phyloP scores from a whole-genome alignment of 2,797 vertebrate genomes.

The Coracias cyanogaster region DNA sequence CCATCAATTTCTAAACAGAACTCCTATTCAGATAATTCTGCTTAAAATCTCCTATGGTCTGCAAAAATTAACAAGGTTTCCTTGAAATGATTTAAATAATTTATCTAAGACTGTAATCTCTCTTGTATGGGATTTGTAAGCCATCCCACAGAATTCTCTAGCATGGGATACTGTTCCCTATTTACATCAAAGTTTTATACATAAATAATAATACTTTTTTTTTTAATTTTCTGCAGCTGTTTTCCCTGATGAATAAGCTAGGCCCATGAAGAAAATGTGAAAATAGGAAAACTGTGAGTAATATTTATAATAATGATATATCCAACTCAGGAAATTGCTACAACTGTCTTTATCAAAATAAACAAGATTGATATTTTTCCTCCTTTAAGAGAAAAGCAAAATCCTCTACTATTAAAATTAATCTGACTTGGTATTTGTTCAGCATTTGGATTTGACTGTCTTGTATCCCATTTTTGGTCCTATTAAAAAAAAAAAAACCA shows the following conservation, averaged over 20 bases:
- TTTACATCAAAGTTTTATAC: slow-evolving; percentile 69
- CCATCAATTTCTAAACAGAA: slow-evolving; percentile 54
- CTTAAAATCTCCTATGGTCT: slow-evolving; percentile 31
- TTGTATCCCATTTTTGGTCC: slow-evolving; percentile 40
- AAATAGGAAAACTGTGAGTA: slow-evolving; percentile 67
- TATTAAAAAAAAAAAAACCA: not conserved
- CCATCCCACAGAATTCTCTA: slow-evolving; percentile 46
- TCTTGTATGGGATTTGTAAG: slow-evolving; percentile 58
- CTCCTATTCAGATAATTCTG: slow-evolving; percentile 31
- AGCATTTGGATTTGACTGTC: slow-evolving; percentile 55
- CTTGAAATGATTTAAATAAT: slow-evolving; percentile 54
- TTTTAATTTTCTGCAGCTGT: slow-evolving; percentile 71
- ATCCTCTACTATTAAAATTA: slow-evolving; percentile 46
- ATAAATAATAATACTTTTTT: slow-evolving; percentile 38
- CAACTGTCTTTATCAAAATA: slow-evolving; percentile 70
- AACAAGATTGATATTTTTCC: slow-evolving; percentile 57
- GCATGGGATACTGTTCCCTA: slow-evolving; percentile 32
- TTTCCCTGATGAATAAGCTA: slow-evolving; percentile 71
- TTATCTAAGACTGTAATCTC: slow-evolving; percentile 61
- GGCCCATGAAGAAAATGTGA: slow-evolving; percentile 57
- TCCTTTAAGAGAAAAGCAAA: slow-evolving; percentile 55
- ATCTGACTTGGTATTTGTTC: slow-evolving; percentile 55
- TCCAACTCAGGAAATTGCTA: slow-evolving; percentile 71
- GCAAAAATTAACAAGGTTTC: slow-evolving; percentile 24
- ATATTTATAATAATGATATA: slow-evolving; percentile 71